These are phyloP conservation scores for Drosophila setifemur DNA, from an alignment of 1,140 invertebrate genomes.

Conservation along the genomic window DNA sequence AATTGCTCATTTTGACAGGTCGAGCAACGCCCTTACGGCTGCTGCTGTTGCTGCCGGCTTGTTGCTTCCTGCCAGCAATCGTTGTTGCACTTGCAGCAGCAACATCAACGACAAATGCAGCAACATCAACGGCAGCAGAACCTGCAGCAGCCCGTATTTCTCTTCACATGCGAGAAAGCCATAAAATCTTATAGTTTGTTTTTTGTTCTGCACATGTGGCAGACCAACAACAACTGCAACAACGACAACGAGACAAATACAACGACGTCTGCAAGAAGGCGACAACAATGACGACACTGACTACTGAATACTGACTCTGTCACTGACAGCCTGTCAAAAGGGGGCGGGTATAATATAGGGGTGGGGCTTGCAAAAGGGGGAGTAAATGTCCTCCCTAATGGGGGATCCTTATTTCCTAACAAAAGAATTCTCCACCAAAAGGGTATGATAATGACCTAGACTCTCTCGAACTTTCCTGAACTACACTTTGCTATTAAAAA, in stretches of 20 bases:
- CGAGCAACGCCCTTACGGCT: constrained; percentile 67
- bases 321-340: constrained; percentile 70
- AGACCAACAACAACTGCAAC: constrained; percentile 36
- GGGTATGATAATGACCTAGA: background rate
- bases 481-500: background rate
- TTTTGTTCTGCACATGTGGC: constrained; percentile 69
- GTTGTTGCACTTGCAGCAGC: constrained; percentile 26
- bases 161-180: constrained; percentile 72
- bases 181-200: constrained; percentile 76
- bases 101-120: constrained; percentile 6
- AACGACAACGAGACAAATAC: constrained; percentile 36
- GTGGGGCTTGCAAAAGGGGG: constrained; percentile 1
- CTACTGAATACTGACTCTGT: constrained; percentile 63
- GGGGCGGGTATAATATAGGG: background rate
- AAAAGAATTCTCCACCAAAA: background rate
- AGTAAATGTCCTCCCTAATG: constrained; percentile 49
- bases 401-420: constrained; percentile 16
- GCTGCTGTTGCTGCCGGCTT: constrained; percentile 50
- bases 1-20: constrained; percentile 80
- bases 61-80: constrained; percentile 66
- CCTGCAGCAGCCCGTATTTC: constrained; percentile 46
- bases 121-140: constrained; percentile 18
- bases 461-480: background rate
- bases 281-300: constrained; percentile 76
- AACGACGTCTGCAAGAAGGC: constrained; percentile 39